Base-by-base conservation (phyloP, 2,888 invertebrate species). In the Macrosoma leucophasiata region DNA sequence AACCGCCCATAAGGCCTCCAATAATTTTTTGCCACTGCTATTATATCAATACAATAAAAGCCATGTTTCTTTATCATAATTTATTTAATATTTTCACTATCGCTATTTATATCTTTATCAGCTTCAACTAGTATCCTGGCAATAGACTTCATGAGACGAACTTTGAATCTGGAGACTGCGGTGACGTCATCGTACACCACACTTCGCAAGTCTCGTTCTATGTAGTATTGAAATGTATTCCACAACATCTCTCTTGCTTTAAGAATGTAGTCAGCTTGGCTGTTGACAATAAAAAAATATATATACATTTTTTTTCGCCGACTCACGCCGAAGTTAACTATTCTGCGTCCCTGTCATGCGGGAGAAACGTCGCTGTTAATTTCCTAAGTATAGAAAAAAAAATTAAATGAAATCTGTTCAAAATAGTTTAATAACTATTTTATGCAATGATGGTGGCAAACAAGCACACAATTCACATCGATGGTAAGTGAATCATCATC, bases 181-280 rank as follows among this genome's bases (percentile, higher is more conserved):
- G 48, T 52, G 9, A 62, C 41, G 0, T 72, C 65, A 0, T 72
- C 68, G 13, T 57, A 74, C 2, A 56, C 46, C 2, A 73, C n/a
- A 2, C 33, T 52, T 4, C 39, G 58, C 0, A 65, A 12, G 29
- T 86, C 69, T 14, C 84, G 69, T 23, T 84, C 71, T 10, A 87
- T 65, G 46, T 82, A 74, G 43, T 86, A 88, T 3, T 82, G 52
- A 5, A 86, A 63, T 1, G 86, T 65, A 3, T 52, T 58, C 82
- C 86, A 85, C 2, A 87, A 53, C 59, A 84, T 72, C 43, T 84
- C 71, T 10, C 84, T 69, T 0, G 82, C 63, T 43, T 72, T 61
- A 1, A 86, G 31, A 3, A 88, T 54, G 3, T 48, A 21, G 2
- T 73, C 55, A 0, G 86, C 87, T 63, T 87, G 77, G 17, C 90